Base-by-base conservation (phyloP, 2,888 invertebrate species). In the Meteorus cinctellus region DNA sequence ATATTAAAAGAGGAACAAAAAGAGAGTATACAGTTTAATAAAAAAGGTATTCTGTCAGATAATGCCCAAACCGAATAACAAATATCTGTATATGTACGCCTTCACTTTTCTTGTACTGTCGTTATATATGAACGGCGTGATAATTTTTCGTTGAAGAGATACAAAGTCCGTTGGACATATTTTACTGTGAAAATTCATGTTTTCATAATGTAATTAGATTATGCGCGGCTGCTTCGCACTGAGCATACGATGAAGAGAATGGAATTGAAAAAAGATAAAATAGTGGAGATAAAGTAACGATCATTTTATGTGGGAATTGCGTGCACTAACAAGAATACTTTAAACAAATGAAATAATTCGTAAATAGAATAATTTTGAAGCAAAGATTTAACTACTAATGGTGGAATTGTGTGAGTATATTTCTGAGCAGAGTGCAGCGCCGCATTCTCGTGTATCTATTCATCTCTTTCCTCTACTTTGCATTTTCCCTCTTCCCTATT, bases 141-240 rank as follows among this genome's bases (percentile, higher is more conserved):
- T 24, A 63, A 78, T 76, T 70, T 67, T 67, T 69, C 60, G 69
- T 67, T 62, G 71, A 59, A 48, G 59, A 63, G 55, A 41, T 4
- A 70, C 31, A 71, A 65, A 62, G 36, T 77, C 66, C 66, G 77
- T 55, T 60, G 75, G 80, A 79, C 77, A 81, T 81, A 81, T 79
- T 82, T 76, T 76, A 80, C 72, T 77, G 81, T 72, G 84, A 83
- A 86, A 85, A 83, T 86, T 86, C 88, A 86, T 88, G 88, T 88
- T 88, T 88, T 84, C 83, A 85, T 88, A 87, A 86, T 87, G 88
- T 86, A 88, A 88, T 88, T 88, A 88, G 87, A 86, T 83, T 84
- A 71, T 79, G 81, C 82, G 83, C 81, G 82, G 83, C 81, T 79
- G 80, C 78, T 80, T 75, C 77, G 72, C 75, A 75, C 74, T 72